Conservation (phyloP, 2,888 invertebrate genomes). For the Macrophya alboannulata region DNA sequence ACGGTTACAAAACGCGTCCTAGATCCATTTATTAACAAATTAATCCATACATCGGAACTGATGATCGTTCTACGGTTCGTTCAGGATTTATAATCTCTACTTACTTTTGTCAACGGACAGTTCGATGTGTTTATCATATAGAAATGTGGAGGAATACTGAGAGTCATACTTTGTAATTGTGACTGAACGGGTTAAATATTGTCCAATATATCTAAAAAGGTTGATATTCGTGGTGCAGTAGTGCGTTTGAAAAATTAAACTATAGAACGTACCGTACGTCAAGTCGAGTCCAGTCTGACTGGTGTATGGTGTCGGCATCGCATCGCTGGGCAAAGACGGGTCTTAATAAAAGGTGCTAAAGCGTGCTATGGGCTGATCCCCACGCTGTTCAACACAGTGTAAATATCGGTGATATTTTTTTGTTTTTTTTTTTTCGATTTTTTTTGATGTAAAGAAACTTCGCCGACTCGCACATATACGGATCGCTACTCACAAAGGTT, state of each 20-base stretch:
- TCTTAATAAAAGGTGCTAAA: conserved; percentile 53
- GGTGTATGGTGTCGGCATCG: neutral
- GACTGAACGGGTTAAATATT: neutral
- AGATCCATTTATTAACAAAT: neutral
- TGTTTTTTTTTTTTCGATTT: neutral
- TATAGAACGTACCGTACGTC: neutral
- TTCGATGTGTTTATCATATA: neutral
- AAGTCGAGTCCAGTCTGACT: neutral
- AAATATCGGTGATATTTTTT: conserved; percentile 30
- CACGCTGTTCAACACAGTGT: conserved; percentile 32
- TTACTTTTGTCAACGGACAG: too few species aligned
- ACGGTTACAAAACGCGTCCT: conserved; percentile 2
- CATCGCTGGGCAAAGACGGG: conserved; percentile 17
- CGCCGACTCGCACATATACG: neutral
- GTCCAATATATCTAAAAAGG: neutral
- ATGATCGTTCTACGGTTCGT: too few species aligned
- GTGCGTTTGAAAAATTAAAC: neutral
- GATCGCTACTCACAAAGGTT: neutral
- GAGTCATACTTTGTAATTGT: conserved; percentile 48
- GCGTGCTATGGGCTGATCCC: conserved; percentile 39
- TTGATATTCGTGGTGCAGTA: neutral
- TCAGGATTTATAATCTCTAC: neutral
- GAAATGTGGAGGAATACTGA: neutral
- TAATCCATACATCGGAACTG: too few species aligned
- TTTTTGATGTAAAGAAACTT: neutral